Evolutionary conservation across 1,140 invertebrate genomes (phyloP), one percentile per base, ranked within the genome.

Genomic region (Lepidurus arcticus): DNA sequence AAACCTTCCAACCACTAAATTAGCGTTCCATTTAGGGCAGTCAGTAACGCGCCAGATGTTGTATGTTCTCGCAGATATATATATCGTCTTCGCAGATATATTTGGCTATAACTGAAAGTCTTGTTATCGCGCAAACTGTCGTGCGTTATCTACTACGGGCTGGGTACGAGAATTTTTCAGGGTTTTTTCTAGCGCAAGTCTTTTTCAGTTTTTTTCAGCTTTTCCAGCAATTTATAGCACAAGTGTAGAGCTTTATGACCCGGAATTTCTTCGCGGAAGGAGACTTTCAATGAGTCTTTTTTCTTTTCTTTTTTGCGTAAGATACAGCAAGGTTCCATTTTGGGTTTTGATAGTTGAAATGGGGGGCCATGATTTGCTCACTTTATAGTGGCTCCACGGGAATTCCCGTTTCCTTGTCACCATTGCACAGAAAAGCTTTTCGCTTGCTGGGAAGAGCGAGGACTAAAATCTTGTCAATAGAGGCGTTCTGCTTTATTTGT

Each of bases 301-400:
- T 47, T 53, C 21, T 53, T 53, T 65, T 65, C 47, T 4, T 65
- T 9, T n/a, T 65, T 65, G 53, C 7, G 13, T 65, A 65, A 65
- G n/a, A n/a, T 65, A 65, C 13, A 16, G 13, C n/a, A 11, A 65
- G 3, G 53, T 65, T 65, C 53, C 53, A 65, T 65, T 65, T 65
- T 13, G 53, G 53, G 16, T 65, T 65, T 13, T 13, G 53, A 65
- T 65, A 65, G 53, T 65, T 65, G 53, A 21, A 65, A 65, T 65
- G 13, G 13, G 53, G 53, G 21, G n/a, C 53, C 16, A 65, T 65
- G 53, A 65, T 65, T 16, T 65, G 53, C 53, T 65, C 53, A 65
- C 53, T 65, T 65, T 65, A 65, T 21, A 65, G 53, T 65, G 8
- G 53, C 53, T 65, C 53, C 13, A 21, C 53, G 53, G 53, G 53